A percentile compares a stretch with the other conserved stretches of the same genome.
phyloP scores from a whole-genome alignment of 1,140 invertebrate species.

The Orussus abietinus region DNA sequence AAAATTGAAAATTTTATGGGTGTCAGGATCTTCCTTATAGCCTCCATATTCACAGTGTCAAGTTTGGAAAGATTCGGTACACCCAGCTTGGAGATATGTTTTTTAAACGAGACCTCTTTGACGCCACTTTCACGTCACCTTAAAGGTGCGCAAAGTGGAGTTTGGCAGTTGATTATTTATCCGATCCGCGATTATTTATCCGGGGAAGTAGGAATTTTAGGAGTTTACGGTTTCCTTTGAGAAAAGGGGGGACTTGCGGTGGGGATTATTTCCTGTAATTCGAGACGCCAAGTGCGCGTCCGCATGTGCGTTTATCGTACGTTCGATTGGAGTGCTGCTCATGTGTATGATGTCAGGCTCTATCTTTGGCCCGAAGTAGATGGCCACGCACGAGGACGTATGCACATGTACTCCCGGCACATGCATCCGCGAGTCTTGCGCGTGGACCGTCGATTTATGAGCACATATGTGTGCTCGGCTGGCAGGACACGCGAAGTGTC shows the following conservation, averaged over 20 bases:
- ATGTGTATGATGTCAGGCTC: constrained; percentile 34
- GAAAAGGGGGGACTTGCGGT: constrained; percentile 24
- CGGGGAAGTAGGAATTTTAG: constrained; percentile 13
- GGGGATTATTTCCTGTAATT: constrained; percentile 26
- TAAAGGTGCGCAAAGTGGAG: no score
- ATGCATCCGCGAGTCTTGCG: no score
- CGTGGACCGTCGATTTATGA: no score
- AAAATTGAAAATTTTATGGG: no score
- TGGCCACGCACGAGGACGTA: constrained; percentile 21
- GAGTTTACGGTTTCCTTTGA: not conserved
- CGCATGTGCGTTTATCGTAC: constrained; percentile 26
- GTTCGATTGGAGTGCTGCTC: constrained; percentile 28
- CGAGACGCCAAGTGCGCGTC: constrained; percentile 13
- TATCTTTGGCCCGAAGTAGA: constrained; percentile 33
- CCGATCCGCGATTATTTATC: constrained; percentile 17
- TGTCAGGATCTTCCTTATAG: no score
- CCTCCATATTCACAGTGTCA: no score
- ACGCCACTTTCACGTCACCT: no score
- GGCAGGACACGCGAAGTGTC: constrained; percentile 3
- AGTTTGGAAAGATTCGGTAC: no score
- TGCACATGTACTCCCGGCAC: constrained; percentile 1
- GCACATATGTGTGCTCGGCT: not conserved
- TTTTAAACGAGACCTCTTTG: no score
- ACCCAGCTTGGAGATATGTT: no score
- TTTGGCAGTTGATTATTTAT: no score